Evolutionary conservation across 2,113 vertebrate species (phyloP), one percentile per base, ranked within the genome.

Genomic region (Gracilinanus agilis): DNA sequence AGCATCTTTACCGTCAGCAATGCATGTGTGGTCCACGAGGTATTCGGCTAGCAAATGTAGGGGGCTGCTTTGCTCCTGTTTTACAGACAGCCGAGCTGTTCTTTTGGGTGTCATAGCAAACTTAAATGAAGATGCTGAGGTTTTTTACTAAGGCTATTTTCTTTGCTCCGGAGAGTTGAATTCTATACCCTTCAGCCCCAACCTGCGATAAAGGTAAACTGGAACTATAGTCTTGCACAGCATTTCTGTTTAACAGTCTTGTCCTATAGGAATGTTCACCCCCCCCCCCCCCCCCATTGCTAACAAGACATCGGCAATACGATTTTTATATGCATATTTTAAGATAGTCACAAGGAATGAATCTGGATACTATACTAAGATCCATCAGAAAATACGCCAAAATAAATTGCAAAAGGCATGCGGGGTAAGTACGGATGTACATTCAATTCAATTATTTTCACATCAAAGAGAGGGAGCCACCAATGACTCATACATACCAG

Each of bases 401-500:
- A 92, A 95, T 54, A 97, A 93, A 97, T 93, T 3, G 54, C 90
- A 94, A 95, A 96, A 96, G 92, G 88, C 96, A 97, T 95, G 94
- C 95, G 94, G 93, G 90, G 9, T 8, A 2, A 25, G 56, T 24
- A 97, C 92, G 97, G 94, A 95, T 96, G 96, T 96, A 94, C 90
- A 93, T 93, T 94, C 93, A 95, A 93, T 93, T 94, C 93, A 95
- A 75, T 96, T 90, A 88, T 94, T 96, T 96, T 93, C 88, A 95
- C 96, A 96, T 97, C 95, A 97, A 97, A 97, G 96, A 96, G 92
- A 95, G 55, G 61, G 93, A 96, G 97, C 95, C 95, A 94, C 95
- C 90, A 91, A 29, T 90, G 97, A 96, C 93, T 96, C 96, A 97
- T 97, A 97, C 96, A 96, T 97, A 97, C 97, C 96, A 91, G 95